Evolutionary conservation across 2,113 vertebrate genomes (phyloP), one percentile per base, ranked within the genome.

Genomic region (Rhipidura dahli): DNA sequence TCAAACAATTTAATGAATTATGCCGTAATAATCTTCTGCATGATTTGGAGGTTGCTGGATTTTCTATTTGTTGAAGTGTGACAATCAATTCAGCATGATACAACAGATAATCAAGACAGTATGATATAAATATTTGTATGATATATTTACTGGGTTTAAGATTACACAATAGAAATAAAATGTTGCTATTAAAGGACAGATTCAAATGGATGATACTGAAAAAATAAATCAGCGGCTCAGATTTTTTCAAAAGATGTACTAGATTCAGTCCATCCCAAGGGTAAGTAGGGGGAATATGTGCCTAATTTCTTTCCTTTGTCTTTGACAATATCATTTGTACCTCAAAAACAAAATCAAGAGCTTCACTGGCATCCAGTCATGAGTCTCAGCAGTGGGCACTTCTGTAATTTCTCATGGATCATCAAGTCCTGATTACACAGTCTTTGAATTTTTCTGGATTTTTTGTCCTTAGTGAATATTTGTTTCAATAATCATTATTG

Each of bases 1-100:
- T 70, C 56, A 95, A 94, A 87, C 27, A 82, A n/a, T 78, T 60
- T 85, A 45, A 73, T 70, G 22, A 72, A 87, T 87, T 60, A 60
- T 68, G 22, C 12, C 64, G 69, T 60, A 91, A 78, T 71, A 81
- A 71, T 75, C 0, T 68, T 72, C 77, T 86, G 3, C 26, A 49
- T 21, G 10, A 89, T 1, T 18, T 77, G 72, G 68, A 20, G 7
- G 27, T 49, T 83, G 19, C 45, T 72, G 26, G 11, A 57, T 76
- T 92, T 71, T 27, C 47, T 69, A 51, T 44, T 86, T 83, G 18
- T 53, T 65, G n/a, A 80, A 90, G 3, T 44, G 28, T 81, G 24
- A 40, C 39, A 89, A 66, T 7, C 0, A 3, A 54, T 65, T 77
- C 30, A 66, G 21, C 31, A 61, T 50, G 26, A 50, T 33, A 26